Conservation (phyloP, 2,888 invertebrate species). For the Furcula furcula region DNA sequence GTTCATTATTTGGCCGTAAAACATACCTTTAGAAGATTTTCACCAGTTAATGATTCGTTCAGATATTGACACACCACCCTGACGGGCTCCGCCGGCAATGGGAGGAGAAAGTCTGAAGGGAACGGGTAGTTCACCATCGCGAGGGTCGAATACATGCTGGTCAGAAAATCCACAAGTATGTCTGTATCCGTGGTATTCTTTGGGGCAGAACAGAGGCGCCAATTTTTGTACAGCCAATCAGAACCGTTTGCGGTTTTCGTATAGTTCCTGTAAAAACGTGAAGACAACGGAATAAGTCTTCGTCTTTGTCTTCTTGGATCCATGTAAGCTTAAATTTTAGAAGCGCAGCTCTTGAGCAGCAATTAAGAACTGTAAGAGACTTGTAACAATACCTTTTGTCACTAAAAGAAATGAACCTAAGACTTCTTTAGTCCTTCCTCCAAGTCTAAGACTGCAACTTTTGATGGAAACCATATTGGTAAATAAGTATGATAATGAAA, state of each 20-base stretch:
- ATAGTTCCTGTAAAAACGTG: conserved; percentile 74
- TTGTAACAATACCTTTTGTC: too few relatives aligned
- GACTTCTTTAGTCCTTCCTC: too few relatives aligned
- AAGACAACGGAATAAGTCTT: too few relatives aligned
- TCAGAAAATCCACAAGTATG: conserved; percentile 85
- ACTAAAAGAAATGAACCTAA: too few relatives aligned
- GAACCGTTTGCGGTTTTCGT: conserved; percentile 84
- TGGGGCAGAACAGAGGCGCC: conserved; percentile 89
- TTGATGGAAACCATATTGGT: too few relatives aligned
- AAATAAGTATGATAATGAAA: too few relatives aligned
- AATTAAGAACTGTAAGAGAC: too few relatives aligned
- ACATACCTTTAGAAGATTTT: conserved; percentile 74
- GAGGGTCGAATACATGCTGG: conserved; percentile 87
- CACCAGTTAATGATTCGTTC: conserved; percentile 63
- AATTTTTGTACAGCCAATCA: conserved; percentile 85
- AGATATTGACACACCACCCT: conserved; percentile 82
- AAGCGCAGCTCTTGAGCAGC: too few relatives aligned
- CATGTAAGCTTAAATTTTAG: too few relatives aligned
- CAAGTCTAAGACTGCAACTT: too few relatives aligned
- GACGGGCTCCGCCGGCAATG: conserved; percentile 93
- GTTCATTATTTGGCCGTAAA: too few relatives aligned
- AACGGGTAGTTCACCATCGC: conserved; percentile 99
- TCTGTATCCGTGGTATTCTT: conserved; percentile 67
- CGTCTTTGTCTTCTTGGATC: too few relatives aligned
- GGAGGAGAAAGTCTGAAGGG: conserved; percentile 89